Percentiles rank a stretch among this genome's conserved stretches.
Evolutionary conservation across 1,140 invertebrate genomes (phyloP).

Genomic region (Drosophila athabasca): DNA sequence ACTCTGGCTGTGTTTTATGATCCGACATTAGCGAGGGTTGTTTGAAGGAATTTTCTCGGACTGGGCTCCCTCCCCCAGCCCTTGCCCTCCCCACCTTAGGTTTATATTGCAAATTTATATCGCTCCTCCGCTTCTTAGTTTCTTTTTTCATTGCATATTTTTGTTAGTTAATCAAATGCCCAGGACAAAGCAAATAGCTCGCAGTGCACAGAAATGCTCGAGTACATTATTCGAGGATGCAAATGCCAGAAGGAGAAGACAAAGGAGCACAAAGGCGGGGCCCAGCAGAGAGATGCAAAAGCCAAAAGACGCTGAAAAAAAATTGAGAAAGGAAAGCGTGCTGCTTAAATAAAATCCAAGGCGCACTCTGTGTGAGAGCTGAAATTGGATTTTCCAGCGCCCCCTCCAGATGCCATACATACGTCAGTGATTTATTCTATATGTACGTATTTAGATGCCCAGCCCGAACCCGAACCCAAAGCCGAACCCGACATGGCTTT

Average conservation of each 20-base stretch:
- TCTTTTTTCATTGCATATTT: conserved; percentile 43
- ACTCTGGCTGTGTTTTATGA: conserved; percentile 63
- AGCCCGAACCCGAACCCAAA: neutral
- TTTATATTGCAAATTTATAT: conserved; percentile 66
- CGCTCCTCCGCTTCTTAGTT: neutral
- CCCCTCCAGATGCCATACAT: conserved; percentile 33
- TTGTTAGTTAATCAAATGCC: conserved; percentile 73
- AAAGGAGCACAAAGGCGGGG: conserved; percentile 13
- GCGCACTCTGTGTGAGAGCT: conserved; percentile 37
- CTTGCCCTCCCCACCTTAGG: neutral
- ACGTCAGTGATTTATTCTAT: conserved; percentile 68
- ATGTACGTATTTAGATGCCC: conserved; percentile 52
- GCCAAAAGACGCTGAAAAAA: neutral
- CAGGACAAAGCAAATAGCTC: conserved; percentile 56
- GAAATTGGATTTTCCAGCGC: conserved; percentile 68
- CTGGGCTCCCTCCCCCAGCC: neutral
- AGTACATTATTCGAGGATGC: conserved; percentile 44
- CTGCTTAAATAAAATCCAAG: conserved; percentile 66
- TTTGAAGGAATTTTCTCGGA: conserved; percentile 24
- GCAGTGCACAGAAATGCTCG: conserved; percentile 37
- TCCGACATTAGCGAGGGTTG: conserved; percentile 65
- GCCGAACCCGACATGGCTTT: conserved; percentile 60
- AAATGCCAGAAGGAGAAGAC: conserved; percentile 11
- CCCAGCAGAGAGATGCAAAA: conserved; percentile 5
- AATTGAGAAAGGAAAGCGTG: conserved; percentile 13